Conservation (phyloP, 1,140 invertebrate genomes). For the Drosophila watanabei region DNA sequence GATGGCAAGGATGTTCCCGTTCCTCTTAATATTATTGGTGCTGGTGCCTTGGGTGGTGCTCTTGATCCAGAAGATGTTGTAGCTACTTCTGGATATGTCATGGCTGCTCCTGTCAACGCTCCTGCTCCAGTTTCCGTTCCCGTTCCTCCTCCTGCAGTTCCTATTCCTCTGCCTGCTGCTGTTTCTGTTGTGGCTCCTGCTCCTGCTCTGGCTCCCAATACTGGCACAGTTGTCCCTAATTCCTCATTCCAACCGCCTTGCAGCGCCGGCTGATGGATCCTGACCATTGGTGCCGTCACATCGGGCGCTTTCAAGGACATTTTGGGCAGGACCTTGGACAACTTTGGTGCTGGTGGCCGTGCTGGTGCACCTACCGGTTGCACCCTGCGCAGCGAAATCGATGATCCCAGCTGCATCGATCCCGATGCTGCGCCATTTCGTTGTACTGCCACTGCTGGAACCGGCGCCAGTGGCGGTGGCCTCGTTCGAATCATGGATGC, state of each 20-base stretch:
- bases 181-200: neutral
- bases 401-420: neutral
- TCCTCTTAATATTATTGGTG: neutral
- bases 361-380: neutral
- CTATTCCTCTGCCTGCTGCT: no score
- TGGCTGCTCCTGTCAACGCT: neutral
- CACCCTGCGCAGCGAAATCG: neutral
- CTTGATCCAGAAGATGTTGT: no score
- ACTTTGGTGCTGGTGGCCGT: neutral
- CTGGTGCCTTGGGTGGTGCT: neutral
- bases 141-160: neutral
- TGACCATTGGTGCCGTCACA: neutral
- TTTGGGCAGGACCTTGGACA: neutral
- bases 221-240: neutral
- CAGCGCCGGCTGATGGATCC: neutral
- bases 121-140: neutral
- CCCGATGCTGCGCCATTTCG: neutral
- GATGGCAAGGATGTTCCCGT: no score
- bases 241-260: neutral
- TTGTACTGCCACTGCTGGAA: neutral
- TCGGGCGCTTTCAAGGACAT: neutral
- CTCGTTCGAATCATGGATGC: neutral
- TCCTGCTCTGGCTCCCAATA: neutral
- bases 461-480: neutral
- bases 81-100: neutral